Conservation (phyloP, 2,888 invertebrate genomes). For the Merodon equestris region DNA sequence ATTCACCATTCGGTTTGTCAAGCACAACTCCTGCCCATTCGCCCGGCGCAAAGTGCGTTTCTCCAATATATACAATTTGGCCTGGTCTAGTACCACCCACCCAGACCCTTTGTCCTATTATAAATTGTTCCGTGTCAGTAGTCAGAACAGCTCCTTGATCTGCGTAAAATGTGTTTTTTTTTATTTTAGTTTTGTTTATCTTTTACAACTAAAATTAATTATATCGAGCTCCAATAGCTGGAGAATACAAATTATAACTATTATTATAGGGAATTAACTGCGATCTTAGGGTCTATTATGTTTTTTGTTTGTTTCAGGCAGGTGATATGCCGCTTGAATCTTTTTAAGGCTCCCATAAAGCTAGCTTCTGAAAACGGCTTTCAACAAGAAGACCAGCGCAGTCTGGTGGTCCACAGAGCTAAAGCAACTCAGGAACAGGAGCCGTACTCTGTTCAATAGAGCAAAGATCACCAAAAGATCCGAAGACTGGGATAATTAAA, state of each 20-base stretch:
- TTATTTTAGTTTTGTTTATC: neutral
- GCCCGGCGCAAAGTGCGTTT: conserved; percentile 97
- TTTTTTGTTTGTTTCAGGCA: too few species aligned
- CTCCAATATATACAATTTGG: conserved; percentile 91
- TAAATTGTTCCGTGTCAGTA: conserved; percentile 96
- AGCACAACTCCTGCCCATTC: conserved; percentile 99
- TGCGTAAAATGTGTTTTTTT: conserved; percentile 51
- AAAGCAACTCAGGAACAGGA: too few species aligned
- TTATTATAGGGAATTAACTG: neutral
- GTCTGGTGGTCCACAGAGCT: too few species aligned
- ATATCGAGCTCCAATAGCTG: neutral
- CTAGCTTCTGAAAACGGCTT: too few species aligned
- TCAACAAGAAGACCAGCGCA: too few species aligned
- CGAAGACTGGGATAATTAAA: too few species aligned
- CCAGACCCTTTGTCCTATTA: conserved; percentile 96
- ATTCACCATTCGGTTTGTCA: conserved; percentile 91
- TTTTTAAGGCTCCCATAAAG: too few species aligned
- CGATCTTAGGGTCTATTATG: too few species aligned
- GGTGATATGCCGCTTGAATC: too few species aligned
- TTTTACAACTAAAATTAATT: neutral
- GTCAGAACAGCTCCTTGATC: conserved; percentile 91
- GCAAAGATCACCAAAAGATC: too few species aligned
- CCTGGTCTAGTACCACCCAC: conserved; percentile 95
- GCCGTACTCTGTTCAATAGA: too few species aligned
- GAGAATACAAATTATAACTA: neutral